These are phyloP conservation scores for Trimorus sp. DNA, from an alignment of 2,888 invertebrate genomes.

Conservation along the genomic window DNA sequence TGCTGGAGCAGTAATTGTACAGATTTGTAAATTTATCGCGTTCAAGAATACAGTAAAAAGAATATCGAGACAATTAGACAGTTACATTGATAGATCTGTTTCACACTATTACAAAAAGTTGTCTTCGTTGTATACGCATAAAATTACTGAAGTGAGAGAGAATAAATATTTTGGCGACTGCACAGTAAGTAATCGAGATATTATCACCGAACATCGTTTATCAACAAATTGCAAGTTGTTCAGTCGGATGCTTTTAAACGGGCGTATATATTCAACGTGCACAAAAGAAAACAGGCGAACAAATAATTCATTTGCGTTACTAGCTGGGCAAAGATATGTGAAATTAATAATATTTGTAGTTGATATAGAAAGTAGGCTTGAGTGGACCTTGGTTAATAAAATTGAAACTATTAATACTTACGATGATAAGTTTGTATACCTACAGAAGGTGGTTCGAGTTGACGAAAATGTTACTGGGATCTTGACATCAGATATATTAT, in stretches of 20 bases:
- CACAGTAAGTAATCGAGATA: no score
- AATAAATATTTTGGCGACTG: no score
- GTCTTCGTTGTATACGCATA: no score
- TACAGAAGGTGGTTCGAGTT: slow-evolving; percentile 24
- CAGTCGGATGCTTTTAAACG: slow-evolving; percentile 21
- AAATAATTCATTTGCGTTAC: slow-evolving; percentile 33
- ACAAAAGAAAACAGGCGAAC: slow-evolving; percentile 22
- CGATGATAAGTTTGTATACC: slow-evolving; percentile 12
- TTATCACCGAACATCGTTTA: no score
- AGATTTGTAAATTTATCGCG: no score
- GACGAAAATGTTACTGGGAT: slow-evolving; percentile 8
- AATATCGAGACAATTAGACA: no score
- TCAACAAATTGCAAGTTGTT: slow-evolving; percentile 8
- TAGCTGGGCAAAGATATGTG: slow-evolving; percentile 13
- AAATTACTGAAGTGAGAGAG: no score
- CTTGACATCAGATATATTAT: slow-evolving; percentile 28
- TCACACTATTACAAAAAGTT: no score
- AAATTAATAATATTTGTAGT: slow-evolving; percentile 13
- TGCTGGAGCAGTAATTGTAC: no score
- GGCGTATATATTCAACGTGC: slow-evolving; percentile 18
- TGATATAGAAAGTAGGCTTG: slow-evolving; percentile 14
- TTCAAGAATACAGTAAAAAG: no score
- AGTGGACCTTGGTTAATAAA: slow-evolving; percentile 21
- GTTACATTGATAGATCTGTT: no score
- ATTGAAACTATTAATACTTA: slow-evolving; percentile 21